Conservation (phyloP, 37 sponge, comb jelly and placozoan genomes). For the Beroe forskalii region DNA sequence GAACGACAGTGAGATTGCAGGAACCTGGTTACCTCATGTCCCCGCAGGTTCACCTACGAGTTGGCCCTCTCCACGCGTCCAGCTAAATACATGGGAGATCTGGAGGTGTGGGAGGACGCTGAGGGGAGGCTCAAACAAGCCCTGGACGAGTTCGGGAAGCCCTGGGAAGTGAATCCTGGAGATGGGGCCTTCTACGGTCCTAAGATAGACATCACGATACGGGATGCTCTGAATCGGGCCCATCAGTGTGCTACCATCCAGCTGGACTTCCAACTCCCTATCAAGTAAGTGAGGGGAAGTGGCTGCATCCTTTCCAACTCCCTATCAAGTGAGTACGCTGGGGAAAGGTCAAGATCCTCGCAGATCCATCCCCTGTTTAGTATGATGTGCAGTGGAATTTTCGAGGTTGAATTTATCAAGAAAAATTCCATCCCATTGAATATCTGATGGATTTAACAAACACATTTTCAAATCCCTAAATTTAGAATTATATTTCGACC, state of each 20-base stretch:
- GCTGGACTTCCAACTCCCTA: constrained; percentile 94
- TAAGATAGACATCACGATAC: constrained; percentile 93
- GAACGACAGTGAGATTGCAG: too few relatives aligned
- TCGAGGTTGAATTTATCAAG: too few relatives aligned
- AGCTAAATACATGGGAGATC: constrained; percentile 89
- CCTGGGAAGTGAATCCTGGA: constrained; percentile 92
- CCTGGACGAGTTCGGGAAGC: constrained; percentile 81
- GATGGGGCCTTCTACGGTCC: constrained; percentile 98
- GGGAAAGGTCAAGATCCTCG: not conserved
- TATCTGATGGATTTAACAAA: too few relatives aligned
- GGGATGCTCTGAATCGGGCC: constrained; percentile 86
- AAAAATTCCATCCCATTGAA: too few relatives aligned
- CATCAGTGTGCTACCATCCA: constrained; percentile 99
- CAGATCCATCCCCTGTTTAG: too few relatives aligned
- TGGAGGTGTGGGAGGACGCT: constrained; percentile 86
- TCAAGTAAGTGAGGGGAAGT: not conserved
- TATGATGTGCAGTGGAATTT: too few relatives aligned
- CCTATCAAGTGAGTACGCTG: not conserved
- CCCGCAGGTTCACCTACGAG: constrained; percentile 77
- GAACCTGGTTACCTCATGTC: too few relatives aligned
- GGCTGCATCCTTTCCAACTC: not conserved
- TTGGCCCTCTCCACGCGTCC: constrained; percentile 91
- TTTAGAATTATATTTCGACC: too few relatives aligned
- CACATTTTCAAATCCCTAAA: too few relatives aligned
- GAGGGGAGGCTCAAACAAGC: constrained; percentile 82